These are phyloP conservation scores for Gephyroberyx darwinii DNA, from an alignment of 2,797 vertebrate species.

Conservation along the genomic window DNA sequence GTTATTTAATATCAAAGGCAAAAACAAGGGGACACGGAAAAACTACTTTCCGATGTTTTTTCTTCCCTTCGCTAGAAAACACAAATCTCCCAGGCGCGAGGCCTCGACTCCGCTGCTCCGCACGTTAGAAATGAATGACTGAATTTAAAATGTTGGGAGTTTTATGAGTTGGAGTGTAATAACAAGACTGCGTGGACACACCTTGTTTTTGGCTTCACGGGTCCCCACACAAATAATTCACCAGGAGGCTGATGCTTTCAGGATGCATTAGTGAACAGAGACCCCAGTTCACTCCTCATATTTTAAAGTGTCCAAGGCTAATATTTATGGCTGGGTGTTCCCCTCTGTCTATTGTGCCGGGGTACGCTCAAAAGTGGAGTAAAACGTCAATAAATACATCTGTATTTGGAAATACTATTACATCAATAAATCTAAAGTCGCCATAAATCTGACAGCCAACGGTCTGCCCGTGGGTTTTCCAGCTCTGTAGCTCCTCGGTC, in stretches of 20 bases:
- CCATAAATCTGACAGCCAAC: slow-evolving; percentile 70
- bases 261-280: slow-evolving; percentile 74
- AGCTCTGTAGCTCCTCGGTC: slow-evolving; percentile 56
- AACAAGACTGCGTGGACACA: slow-evolving; percentile 81
- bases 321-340: slow-evolving; percentile 83
- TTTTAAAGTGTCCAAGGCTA: slow-evolving; percentile 76
- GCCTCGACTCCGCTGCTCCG: slow-evolving; percentile 60
- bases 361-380: slow-evolving; percentile 74
- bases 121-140: slow-evolving; percentile 75
- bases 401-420: slow-evolving; percentile 76
- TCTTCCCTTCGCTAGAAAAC: slow-evolving; percentile 70
- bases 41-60: slow-evolving; percentile 80
- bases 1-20: slow-evolving; percentile 76
- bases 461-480: slow-evolving; percentile 59
- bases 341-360: slow-evolving; percentile 77
- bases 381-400: slow-evolving; percentile 76
- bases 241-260: slow-evolving; percentile 77
- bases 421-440: slow-evolving; percentile 71
- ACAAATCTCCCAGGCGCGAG: slow-evolving; percentile 71
- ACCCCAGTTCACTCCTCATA: slow-evolving; percentile 77
- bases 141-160: slow-evolving; percentile 73
- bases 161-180: slow-evolving; percentile 79
- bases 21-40: slow-evolving; percentile 76
- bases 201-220: slow-evolving; percentile 80
- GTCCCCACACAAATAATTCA: slow-evolving; percentile 82